phyloP scores from a whole-genome alignment of 2,113 vertebrate genomes.

The Brachyhypopomus occidentalis region DNA sequence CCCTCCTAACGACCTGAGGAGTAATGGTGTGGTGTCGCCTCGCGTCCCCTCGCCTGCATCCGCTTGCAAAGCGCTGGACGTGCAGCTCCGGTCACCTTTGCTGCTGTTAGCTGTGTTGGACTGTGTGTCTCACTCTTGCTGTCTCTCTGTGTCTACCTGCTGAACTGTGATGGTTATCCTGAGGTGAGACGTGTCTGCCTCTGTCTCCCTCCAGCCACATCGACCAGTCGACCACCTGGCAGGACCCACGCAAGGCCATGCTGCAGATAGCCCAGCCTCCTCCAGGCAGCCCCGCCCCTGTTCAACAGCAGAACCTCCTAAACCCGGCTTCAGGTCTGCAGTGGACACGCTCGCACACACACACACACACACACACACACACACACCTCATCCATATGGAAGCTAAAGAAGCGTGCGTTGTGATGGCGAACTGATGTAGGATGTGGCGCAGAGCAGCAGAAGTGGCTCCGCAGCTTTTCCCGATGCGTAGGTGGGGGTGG shows the following conservation, averaged over 20 bases:
- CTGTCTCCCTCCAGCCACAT: constrained; percentile 82
- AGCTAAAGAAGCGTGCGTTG: not conserved
- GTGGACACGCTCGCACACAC: not conserved
- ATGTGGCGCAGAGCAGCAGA: constrained; percentile 27
- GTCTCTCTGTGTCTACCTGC: not conserved
- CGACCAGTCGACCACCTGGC: constrained; percentile 97
- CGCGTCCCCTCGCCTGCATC: too few species aligned
- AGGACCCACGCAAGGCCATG: constrained; percentile 93
- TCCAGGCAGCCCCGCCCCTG: constrained; percentile 82
- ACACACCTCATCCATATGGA: too few species aligned
- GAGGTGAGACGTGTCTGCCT: constrained; percentile 6
- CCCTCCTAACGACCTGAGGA: too few species aligned
- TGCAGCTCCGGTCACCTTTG: too few species aligned
- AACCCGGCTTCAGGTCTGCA: constrained; percentile 86
- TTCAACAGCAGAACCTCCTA: constrained; percentile 88
- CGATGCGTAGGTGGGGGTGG: constrained; percentile 45
- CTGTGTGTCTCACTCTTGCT: too few species aligned
- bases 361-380: not conserved
- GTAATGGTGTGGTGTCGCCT: too few species aligned
- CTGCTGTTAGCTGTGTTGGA: too few species aligned
- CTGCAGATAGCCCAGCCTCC: constrained; percentile 89
- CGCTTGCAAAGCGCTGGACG: too few species aligned
- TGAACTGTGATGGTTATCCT: not conserved
- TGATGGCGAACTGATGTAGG: constrained; percentile 1
- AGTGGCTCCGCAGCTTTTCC: not conserved